These are phyloP conservation scores for Gonioctena quinquepunctata DNA, from an alignment of 1,140 invertebrate genomes.

Conservation along the genomic window DNA sequence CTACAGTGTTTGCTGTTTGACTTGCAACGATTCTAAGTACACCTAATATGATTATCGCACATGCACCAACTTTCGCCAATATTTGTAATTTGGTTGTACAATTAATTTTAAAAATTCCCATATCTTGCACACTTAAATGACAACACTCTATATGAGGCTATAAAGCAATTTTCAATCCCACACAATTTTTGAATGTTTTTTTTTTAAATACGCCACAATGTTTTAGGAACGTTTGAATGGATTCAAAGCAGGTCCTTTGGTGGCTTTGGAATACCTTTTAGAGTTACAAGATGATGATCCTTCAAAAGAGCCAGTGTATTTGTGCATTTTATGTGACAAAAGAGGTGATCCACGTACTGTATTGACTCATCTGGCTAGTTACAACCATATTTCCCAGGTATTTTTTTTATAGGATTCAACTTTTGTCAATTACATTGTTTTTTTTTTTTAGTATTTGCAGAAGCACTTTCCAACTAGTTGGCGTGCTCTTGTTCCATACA, in stretches of 20 bases:
- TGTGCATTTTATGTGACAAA: constrained; percentile 76
- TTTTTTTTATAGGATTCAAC: too few species aligned
- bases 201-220: too few species aligned
- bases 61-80: too few species aligned
- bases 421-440: neutral
- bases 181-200: too few species aligned
- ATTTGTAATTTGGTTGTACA: too few species aligned
- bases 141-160: too few species aligned
- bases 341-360: constrained; percentile 74
- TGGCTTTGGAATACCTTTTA: constrained; percentile 71
- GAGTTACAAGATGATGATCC: constrained; percentile 68
- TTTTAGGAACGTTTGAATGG: constrained; percentile 48
- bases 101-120: too few species aligned
- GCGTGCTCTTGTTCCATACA: constrained; percentile 48
- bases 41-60: too few species aligned
- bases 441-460: constrained; percentile 57
- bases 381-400: constrained; percentile 62
- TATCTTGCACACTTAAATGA: too few species aligned
- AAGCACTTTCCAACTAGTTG: constrained; percentile 60
- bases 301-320: constrained; percentile 68
- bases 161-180: too few species aligned
- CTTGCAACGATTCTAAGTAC: too few species aligned
- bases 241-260: constrained; percentile 53
- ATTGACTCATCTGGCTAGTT: constrained; percentile 74
- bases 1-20: too few species aligned